These are phyloP conservation scores for Acronicta leporina DNA, from an alignment of 2,888 invertebrate species.

Conservation along the genomic window DNA sequence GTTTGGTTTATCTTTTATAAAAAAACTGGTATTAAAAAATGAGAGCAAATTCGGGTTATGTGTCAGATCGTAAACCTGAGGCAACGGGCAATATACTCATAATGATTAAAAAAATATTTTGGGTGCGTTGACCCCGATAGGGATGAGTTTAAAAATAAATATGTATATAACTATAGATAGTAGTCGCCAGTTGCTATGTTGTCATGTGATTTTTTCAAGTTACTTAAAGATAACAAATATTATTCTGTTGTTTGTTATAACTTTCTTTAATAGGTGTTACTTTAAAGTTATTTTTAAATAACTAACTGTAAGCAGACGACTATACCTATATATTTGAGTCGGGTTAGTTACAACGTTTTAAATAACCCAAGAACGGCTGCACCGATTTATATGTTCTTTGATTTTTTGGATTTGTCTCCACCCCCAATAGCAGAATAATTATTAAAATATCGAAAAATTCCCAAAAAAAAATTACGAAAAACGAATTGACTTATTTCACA, in stretches of 20 bases:
- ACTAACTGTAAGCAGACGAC: too few relatives aligned
- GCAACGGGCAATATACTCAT: not conserved
- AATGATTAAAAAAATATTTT: conserved; percentile 28
- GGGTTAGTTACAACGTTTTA: too few relatives aligned
- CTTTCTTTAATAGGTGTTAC: not conserved
- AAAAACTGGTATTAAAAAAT: conserved; percentile 17
- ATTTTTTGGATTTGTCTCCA: too few relatives aligned
- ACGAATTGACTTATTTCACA: too few relatives aligned
- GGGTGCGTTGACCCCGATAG: conserved; percentile 22
- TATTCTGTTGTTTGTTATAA: not conserved
- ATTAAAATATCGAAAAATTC: too few relatives aligned
- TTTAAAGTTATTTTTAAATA: too few relatives aligned
- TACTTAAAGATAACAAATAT: not conserved
- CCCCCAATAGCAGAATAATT: too few relatives aligned
- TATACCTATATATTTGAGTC: too few relatives aligned
- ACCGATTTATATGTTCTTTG: too few relatives aligned
- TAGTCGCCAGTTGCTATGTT: not conserved
- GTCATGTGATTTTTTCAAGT: not conserved
- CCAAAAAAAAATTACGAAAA: too few relatives aligned
- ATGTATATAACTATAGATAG: not conserved
- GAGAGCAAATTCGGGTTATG: conserved; percentile 22
- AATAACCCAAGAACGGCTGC: too few relatives aligned
- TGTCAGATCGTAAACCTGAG: conserved; percentile 20
- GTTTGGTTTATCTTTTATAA: not conserved
- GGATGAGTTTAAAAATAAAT: conserved; percentile 16